Evolutionary conservation across 2,888 invertebrate genomes (phyloP).

Genomic region (Clanis bilineata): DNA sequence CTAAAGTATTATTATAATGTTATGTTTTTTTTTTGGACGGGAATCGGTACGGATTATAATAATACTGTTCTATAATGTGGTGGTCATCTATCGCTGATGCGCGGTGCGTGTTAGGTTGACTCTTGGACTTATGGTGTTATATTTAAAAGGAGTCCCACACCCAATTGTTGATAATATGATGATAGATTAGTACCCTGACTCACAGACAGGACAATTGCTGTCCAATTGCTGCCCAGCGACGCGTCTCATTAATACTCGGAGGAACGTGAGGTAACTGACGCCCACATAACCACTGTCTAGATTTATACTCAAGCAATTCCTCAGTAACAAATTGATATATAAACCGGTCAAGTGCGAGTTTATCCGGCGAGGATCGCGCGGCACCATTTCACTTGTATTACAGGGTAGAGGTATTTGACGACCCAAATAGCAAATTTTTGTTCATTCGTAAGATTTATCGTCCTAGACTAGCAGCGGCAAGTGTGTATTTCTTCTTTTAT

Average conservation of each 20-base stretch:
- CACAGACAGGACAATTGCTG: slow-evolving; percentile 17
- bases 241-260: slow-evolving; percentile 13
- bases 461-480: too few relatives aligned
- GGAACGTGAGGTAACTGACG: slow-evolving; percentile 12
- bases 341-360: slow-evolving; percentile 14
- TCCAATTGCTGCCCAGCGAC: slow-evolving; percentile 17
- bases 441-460: background rate
- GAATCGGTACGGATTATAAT: too few relatives aligned
- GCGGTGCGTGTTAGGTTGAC: background rate
- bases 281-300: slow-evolving; percentile 4
- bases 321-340: background rate
- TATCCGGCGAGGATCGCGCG: slow-evolving; percentile 18
- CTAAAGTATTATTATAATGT: too few relatives aligned
- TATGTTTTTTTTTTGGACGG: too few relatives aligned
- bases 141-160: slow-evolving; percentile 11
- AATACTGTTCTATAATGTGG: too few relatives aligned
- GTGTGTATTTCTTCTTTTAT: too few relatives aligned
- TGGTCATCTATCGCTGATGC: too few relatives aligned
- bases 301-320: slow-evolving; percentile 9
- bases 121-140: background rate
- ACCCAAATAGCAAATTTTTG: too few relatives aligned
- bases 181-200: slow-evolving; percentile 16
- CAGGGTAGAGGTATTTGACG: background rate
- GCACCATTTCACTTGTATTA: slow-evolving; percentile 15
- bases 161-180: slow-evolving; percentile 7